These are phyloP conservation scores for Silurus lanzhouensis DNA, from an alignment of 2,797 vertebrate species.

Conservation along the genomic window DNA sequence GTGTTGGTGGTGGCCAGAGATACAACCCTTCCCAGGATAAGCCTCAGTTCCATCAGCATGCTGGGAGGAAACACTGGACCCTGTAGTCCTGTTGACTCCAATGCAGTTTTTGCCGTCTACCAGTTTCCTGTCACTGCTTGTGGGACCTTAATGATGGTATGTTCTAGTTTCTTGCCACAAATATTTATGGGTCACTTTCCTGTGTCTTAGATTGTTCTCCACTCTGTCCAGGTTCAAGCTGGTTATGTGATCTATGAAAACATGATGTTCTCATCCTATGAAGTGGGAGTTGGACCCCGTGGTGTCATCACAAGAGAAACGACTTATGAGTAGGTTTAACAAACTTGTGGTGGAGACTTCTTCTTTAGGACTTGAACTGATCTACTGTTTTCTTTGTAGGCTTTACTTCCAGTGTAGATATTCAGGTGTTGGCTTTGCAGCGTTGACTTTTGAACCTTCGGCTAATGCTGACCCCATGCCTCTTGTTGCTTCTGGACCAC, in stretches of 20 bases:
- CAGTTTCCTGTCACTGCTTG: slow-evolving; percentile 70
- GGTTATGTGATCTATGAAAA: slow-evolving; percentile 69
- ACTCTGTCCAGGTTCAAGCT: slow-evolving; percentile 58
- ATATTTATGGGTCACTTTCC: no score
- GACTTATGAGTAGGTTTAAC: slow-evolving; percentile 63
- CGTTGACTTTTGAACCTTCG: slow-evolving; percentile 58
- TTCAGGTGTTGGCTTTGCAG: slow-evolving; percentile 45
- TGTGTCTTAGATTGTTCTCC: slow-evolving; percentile 35
- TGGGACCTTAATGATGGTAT: slow-evolving; percentile 59
- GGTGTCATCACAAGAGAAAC: slow-evolving; percentile 73
- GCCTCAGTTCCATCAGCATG: slow-evolving; percentile 58
- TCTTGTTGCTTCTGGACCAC: slow-evolving; percentile 60
- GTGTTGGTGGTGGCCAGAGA: slow-evolving; percentile 69
- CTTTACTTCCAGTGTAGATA: slow-evolving; percentile 69
- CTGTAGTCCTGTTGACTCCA: slow-evolving; percentile 59
- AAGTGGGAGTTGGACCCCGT: slow-evolving; percentile 56
- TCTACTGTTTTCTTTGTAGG: slow-evolving; percentile 38
- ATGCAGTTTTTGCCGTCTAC: slow-evolving; percentile 67
- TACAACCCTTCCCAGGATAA: slow-evolving; percentile 63
- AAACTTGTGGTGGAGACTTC: neutral
- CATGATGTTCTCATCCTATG: slow-evolving; percentile 60
- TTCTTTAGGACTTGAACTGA: neutral
- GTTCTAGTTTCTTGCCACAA: no score
- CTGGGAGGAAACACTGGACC: slow-evolving; percentile 26
- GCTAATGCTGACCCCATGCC: slow-evolving; percentile 48